Conservation (phyloP, 2,113 vertebrate genomes). For the Embiotoca jacksoni region DNA sequence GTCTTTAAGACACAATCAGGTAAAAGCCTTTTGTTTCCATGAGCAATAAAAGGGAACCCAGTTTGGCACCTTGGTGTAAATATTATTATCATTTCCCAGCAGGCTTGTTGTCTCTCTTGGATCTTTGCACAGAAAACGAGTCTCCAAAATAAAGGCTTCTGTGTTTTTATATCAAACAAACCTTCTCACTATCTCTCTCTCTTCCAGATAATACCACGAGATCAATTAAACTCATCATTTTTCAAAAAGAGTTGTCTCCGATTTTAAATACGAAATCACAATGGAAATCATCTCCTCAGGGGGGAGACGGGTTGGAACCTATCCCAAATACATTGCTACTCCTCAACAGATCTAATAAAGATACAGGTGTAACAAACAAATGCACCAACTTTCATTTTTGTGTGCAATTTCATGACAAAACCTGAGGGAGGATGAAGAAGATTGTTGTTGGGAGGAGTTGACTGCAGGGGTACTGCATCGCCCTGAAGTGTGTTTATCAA, state of each 20-base stretch:
- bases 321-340: slow-evolving; percentile 26
- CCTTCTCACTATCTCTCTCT: slow-evolving; percentile 6
- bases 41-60: neutral
- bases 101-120: slow-evolving; percentile 8
- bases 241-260: neutral
- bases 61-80: neutral
- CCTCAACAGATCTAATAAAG: slow-evolving; percentile 1
- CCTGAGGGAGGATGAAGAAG: neutral
- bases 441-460: neutral
- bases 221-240: neutral
- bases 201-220: slow-evolving; percentile 22
- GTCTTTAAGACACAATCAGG: neutral
- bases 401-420: neutral
- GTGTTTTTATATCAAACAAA: slow-evolving; percentile 26
- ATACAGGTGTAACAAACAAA: slow-evolving; percentile 4
- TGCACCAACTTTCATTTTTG: neutral
- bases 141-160: slow-evolving; percentile 14
- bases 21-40: slow-evolving; percentile 13
- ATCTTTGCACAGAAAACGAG: slow-evolving; percentile 8
- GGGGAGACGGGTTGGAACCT: neutral
- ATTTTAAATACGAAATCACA: slow-evolving; percentile 3
- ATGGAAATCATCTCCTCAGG: neutral
- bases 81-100: slow-evolving; percentile 8
- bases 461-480: neutral
- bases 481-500: neutral